Base-by-base conservation (phyloP, 2,797 vertebrate genomes). In the Myotis daubentonii region DNA sequence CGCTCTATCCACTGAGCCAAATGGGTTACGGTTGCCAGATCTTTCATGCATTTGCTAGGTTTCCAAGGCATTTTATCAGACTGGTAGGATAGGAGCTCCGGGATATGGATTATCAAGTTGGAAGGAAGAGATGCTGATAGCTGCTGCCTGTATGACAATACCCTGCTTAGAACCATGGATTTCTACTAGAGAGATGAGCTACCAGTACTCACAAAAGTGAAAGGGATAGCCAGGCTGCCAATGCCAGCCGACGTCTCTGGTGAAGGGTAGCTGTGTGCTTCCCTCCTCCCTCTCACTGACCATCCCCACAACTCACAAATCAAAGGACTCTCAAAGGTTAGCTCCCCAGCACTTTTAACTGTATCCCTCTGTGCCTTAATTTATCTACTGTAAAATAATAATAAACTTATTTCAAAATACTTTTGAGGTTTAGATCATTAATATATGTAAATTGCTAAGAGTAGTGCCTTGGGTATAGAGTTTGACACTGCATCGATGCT, bases 391-490 rank as follows among this genome's bases (percentile, higher is more conserved):
- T 22, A 79, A 95, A 94, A 53, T 33, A 84, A 22, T 36, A 38
- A 30, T 8, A 84, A 5, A 15, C 30, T 92, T 68, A 60, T 6
- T 76, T 95, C 65, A 94, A 70, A 93, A 79, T 87, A n/a, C 10
- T 79, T 72, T 55, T 38, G 74, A 60, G 6, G 17, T 53, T 53
- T 44, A 38, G 33, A 30, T 28, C 71, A 70, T 41, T 49, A 62
- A 65, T 22, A 38, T 6, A 62, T 38, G 13, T 51, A 83, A 76
- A 16, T 53, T 53, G 17, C 23, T 55, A n/a, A 53, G 36, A 75
- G 15, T 0, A 55, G 28, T 33, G 11, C 8, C n/a, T 62, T 79
- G 4, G 15, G 6, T 7, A 55, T 7, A 55, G 12, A 30, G 6
- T 38, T 36, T 25, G 33, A 65, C 2, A 62, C 1, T 41, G 0